phyloP scores from a whole-genome alignment of 2,888 invertebrate species.

The Synanthedon myopaeformis region DNA sequence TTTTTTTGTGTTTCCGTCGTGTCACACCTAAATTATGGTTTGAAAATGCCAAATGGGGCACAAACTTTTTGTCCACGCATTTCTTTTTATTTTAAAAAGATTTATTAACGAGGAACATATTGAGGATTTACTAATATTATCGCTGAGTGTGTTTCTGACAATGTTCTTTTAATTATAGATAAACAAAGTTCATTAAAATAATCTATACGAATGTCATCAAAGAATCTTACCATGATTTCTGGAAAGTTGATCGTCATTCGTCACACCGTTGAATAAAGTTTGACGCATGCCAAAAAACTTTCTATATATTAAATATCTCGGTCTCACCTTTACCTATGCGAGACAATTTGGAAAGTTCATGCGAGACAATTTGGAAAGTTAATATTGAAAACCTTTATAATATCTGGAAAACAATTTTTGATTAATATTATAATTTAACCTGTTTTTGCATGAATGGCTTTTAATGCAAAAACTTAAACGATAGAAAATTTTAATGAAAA shows the following conservation, averaged over 20 bases:
- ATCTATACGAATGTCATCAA: background rate
- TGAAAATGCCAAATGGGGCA: constrained; percentile 16
- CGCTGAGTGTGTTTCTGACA: no score
- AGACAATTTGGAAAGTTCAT: no score
- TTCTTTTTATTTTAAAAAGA: background rate
- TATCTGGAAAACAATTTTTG: constrained; percentile 2
- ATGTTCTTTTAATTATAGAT: no score
- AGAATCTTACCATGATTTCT: background rate
- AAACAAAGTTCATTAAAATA: no score
- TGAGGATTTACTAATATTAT: no score
- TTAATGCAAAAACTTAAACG: no score
- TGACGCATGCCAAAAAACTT: background rate
- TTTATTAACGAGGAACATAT: background rate
- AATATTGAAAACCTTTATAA: no score
- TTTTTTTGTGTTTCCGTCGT: background rate
- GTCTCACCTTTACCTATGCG: no score
- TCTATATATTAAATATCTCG: background rate
- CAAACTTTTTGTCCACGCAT: background rate
- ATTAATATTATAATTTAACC: constrained; percentile 1
- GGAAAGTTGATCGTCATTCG: background rate
- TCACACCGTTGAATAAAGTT: background rate
- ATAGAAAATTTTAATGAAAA: no score
- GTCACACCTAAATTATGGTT: constrained; percentile 22
- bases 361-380: no score
- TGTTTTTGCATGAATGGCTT: no score